Percentiles rank a stretch among this genome's conserved stretches.
Conservation (phyloP, 2,888 invertebrate species). For the Candidula unifasciata region DNA sequence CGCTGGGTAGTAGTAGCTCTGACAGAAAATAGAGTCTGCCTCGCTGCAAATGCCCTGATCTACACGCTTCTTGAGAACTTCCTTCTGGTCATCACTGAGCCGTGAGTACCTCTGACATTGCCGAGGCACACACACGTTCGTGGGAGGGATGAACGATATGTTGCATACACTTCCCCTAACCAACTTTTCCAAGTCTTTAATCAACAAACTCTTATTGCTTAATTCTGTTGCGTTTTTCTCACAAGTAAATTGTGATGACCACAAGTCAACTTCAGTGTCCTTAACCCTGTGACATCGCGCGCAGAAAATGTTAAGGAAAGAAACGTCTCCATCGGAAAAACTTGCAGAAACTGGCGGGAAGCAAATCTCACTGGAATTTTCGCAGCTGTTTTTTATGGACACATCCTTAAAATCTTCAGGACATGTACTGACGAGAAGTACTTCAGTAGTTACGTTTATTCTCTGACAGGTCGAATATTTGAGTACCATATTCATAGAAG, state of each 20-base stretch:
- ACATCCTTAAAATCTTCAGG: neutral
- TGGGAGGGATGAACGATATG: neutral
- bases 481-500: neutral
- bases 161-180: neutral
- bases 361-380: neutral
- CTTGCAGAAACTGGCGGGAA: conserved; percentile 4
- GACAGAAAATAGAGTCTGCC: conserved; percentile 13
- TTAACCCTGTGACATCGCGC: conserved; percentile 25
- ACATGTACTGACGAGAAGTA: conserved; percentile 11
- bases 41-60: neutral
- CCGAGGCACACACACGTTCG: neutral
- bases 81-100: neutral
- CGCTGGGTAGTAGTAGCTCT: neutral
- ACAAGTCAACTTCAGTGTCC: neutral
- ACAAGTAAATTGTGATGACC: neutral
- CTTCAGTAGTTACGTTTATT: too few relatives aligned
- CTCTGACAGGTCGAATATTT: neutral
- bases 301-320: conserved; percentile 32
- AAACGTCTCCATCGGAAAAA: neutral
- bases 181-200: neutral
- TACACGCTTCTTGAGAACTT: neutral
- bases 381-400: neutral
- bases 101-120: neutral
- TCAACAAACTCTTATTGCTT: neutral
- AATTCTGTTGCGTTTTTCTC: neutral